These are phyloP conservation scores for Spodoptera litura DNA, from an alignment of 1,140 invertebrate genomes.

Conservation along the genomic window DNA sequence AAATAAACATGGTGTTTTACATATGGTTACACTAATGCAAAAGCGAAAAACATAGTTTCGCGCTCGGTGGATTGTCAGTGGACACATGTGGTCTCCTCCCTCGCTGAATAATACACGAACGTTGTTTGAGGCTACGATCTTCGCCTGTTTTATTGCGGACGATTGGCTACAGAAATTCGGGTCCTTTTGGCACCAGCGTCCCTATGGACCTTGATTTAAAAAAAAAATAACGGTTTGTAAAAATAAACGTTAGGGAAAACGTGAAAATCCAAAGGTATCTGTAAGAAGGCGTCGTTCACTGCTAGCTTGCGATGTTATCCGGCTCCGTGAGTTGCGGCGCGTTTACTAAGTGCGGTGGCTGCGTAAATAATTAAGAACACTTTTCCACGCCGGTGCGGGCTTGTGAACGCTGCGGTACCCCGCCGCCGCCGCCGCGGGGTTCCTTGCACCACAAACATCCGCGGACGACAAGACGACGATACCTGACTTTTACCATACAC, in stretches of 20 bases:
- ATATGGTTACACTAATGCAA: slow-evolving; percentile 48
- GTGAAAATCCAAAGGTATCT: slow-evolving; percentile 45
- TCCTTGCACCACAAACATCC: slow-evolving; percentile 20
- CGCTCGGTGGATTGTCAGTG: slow-evolving; percentile 69
- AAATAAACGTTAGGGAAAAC: slow-evolving; percentile 43
- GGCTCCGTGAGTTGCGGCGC: slow-evolving; percentile 53
- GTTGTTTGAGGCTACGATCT: slow-evolving; percentile 70
- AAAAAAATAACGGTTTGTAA: slow-evolving; percentile 50
- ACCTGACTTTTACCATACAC: not conserved
- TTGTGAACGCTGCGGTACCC: slow-evolving; percentile 1
- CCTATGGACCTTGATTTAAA: slow-evolving; percentile 52
- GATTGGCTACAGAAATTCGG: slow-evolving; percentile 71
- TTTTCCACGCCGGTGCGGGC: slow-evolving; percentile 60
- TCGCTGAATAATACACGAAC: slow-evolving; percentile 78
- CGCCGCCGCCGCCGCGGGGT: not conserved
- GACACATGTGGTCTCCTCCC: slow-evolving; percentile 73
- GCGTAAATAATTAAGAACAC: slow-evolving; percentile 80
- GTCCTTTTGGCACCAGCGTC: slow-evolving; percentile 49
- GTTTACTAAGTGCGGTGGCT: slow-evolving; percentile 62
- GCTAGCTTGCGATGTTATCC: slow-evolving; percentile 39
- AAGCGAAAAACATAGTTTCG: slow-evolving; percentile 52
- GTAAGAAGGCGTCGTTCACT: slow-evolving; percentile 12
- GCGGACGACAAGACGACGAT: not conserved
- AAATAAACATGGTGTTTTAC: slow-evolving; percentile 49
- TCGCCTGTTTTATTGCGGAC: slow-evolving; percentile 76